Evolutionary conservation across 2,888 invertebrate species (phyloP), one percentile per base, ranked within the genome.

Genomic region (Diachrysia chrysitis): DNA sequence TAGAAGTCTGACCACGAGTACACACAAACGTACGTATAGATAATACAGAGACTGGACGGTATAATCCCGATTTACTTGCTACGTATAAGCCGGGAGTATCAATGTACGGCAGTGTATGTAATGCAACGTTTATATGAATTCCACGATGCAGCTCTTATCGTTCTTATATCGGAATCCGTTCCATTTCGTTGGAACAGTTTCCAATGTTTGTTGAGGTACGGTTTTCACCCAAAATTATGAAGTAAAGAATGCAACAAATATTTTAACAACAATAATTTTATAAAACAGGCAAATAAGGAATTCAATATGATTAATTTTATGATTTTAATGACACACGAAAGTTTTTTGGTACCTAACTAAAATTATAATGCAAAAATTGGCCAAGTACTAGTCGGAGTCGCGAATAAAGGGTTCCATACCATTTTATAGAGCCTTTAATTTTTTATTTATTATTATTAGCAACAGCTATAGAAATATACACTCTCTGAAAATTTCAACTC

Each of bases 61-160:
- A 62, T 74, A 70, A 74, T 76, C 55, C 63, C 35, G 14, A 29
- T 53, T 53, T 29, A 53, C 61, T 62, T 54, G 54, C 32, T 62
- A 57, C 17, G 19, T 70, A 66, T 69, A 69, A 76, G 56, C 70
- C 48, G 35, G 58, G 46, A 42, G 61, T 57, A 73, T 35, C 42
- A 29, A 56, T 60, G 51, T 56, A 56, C 63, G 73, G 51, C 42
- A 46, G n/a, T 51, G 51, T 83, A 79, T 66, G 66, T 77, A 79
- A 86, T 81, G 78, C 82, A 84, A 85, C 85, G 85, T 87, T 87
- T 86, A 83, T 87, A 86, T 84, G 84, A 87, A 82, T 83, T 80
- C 83, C 85, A 84, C 86, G 85, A 85, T 85, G 83, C 84, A 73
- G 76, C 74, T 84, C 83, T 86, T 88, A 88, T 88, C 85, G 86